Conservation (phyloP, 2,113 vertebrate species). For the Prinia subflava region DNA sequence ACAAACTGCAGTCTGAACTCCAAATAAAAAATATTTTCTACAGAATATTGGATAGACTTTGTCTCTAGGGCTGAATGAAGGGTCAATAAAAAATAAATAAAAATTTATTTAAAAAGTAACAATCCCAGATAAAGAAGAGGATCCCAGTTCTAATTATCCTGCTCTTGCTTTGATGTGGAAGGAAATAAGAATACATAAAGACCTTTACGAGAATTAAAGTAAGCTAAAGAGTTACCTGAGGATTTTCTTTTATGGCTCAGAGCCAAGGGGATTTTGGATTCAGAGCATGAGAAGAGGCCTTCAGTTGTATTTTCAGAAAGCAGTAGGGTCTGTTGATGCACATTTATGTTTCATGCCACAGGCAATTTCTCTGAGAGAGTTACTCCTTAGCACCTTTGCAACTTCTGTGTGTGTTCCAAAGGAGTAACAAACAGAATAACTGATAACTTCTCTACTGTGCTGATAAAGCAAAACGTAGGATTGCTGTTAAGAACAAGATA, state of each 20-base stretch:
- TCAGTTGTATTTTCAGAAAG: neutral
- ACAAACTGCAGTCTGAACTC: neutral
- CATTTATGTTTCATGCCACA: neutral
- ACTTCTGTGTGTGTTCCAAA: neutral
- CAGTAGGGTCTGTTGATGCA: neutral
- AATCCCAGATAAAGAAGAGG: neutral
- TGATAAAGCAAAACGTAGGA: slow-evolving; percentile 31
- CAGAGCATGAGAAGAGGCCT: neutral
- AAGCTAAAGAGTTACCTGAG: neutral
- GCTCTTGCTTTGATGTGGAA: neutral
- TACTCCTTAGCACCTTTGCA: neutral
- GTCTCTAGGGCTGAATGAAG: neutral
- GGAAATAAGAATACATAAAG: neutral
- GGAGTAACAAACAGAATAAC: neutral
- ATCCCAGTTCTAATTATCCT: neutral
- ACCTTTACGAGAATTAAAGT: neutral
- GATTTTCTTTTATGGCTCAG: neutral
- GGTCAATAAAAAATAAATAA: neutral
- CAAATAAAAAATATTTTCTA: neutral
- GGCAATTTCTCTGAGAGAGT: neutral
- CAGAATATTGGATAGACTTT: neutral
- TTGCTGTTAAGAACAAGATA: slow-evolving; percentile 1
- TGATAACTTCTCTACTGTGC: neutral
- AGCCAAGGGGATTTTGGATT: neutral
- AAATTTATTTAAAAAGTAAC: neutral